Evolutionary conservation across 2,888 invertebrate genomes (phyloP).

Genomic region (Machimus atricapillus): DNA sequence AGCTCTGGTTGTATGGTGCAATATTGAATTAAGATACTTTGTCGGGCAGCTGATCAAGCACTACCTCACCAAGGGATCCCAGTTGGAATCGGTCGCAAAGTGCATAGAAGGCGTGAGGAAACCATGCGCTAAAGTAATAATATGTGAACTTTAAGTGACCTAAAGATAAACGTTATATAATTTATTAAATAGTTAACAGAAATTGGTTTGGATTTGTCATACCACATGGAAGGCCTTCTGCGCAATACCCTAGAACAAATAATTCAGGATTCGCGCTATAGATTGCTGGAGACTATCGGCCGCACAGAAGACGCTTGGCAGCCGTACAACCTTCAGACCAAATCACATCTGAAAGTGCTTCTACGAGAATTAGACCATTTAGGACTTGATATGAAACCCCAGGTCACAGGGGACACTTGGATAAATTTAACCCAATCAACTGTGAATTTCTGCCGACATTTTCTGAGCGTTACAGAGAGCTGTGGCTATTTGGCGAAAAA

Average conservation of each 20-base stretch:
- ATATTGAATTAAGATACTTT: slow-evolving; percentile 79
- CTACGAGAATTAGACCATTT: slow-evolving; percentile 57
- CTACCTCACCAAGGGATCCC: slow-evolving; percentile 88
- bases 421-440: slow-evolving; percentile 61
- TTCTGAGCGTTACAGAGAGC: slow-evolving; percentile 58
- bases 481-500: slow-evolving; percentile 60
- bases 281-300: slow-evolving; percentile 59
- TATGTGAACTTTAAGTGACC: not conserved
- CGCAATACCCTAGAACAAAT: slow-evolving; percentile 68
- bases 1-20: slow-evolving; percentile 92
- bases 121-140: slow-evolving; percentile 56
- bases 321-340: slow-evolving; percentile 61
- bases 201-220: slow-evolving; percentile 88
- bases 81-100: slow-evolving; percentile 82
- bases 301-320: slow-evolving; percentile 62
- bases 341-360: slow-evolving; percentile 58
- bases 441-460: slow-evolving; percentile 60
- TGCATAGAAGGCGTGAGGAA: slow-evolving; percentile 82
- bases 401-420: slow-evolving; percentile 62
- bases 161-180: too few species aligned
- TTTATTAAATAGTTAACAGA: slow-evolving; percentile 62
- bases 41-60: slow-evolving; percentile 85
- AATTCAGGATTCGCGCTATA: slow-evolving; percentile 59
- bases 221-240: slow-evolving; percentile 87
- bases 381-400: slow-evolving; percentile 59